Percentiles rank a stretch among this genome's conserved stretches.
Evolutionary conservation across 1,140 invertebrate species (phyloP).

Genomic region (Panagrolaimus sp.): DNA sequence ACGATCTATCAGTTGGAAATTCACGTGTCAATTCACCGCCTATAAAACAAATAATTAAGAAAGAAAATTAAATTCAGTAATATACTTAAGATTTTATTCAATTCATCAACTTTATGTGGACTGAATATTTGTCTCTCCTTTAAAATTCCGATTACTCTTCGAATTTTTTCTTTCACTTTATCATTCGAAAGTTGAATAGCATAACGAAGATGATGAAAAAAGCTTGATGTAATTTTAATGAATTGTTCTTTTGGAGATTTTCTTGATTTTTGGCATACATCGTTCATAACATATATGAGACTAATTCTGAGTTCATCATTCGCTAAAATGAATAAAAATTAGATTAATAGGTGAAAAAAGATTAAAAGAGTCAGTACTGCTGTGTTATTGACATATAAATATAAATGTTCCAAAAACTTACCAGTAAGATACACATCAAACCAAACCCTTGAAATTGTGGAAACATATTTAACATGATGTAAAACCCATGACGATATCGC

Average conservation of each 20-base stretch:
- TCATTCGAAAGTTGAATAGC: slow-evolving; percentile 20
- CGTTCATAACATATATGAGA: slow-evolving; percentile 52
- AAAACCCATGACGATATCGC: slow-evolving; percentile 46
- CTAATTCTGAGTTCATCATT: slow-evolving; percentile 38
- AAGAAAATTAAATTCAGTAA: not conserved
- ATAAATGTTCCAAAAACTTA: no score
- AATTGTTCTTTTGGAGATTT: slow-evolving; percentile 39
- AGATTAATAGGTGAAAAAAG: not conserved
- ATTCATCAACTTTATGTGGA: slow-evolving; percentile 1
- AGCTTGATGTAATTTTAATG: slow-evolving; percentile 21
- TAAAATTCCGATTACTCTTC: slow-evolving; percentile 49
- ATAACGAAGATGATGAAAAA: not conserved
- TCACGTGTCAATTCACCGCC: not conserved
- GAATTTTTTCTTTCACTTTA: slow-evolving; percentile 42
- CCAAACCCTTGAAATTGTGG: slow-evolving; percentile 42
- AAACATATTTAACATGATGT: slow-evolving; percentile 43
- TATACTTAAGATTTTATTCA: not conserved
- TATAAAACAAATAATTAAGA: not conserved
- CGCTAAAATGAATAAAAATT: slow-evolving; percentile 22
- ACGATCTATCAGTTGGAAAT: no score
- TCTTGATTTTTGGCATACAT: slow-evolving; percentile 50
- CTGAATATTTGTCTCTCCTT: slow-evolving; percentile 28
- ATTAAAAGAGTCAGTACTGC: no score
- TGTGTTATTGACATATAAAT: no score
- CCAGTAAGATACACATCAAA: slow-evolving; percentile 43